phyloP scores from a whole-genome alignment of 2,888 invertebrate genomes.

The Bombyx huttoni region DNA sequence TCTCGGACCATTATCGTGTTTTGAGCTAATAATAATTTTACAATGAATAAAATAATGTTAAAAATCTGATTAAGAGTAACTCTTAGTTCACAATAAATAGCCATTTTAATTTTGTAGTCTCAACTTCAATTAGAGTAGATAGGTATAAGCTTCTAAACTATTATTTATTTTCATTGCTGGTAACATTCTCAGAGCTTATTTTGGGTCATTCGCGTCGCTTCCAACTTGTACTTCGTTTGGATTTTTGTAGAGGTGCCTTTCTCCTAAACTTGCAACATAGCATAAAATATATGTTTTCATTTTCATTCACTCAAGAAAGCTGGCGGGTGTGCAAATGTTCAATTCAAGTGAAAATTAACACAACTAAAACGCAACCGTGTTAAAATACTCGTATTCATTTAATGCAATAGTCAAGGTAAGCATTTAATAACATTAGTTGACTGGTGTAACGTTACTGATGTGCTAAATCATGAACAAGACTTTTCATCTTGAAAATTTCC shows the following conservation, averaged over 20 bases:
- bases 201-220: slow-evolving; percentile 70
- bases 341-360: slow-evolving; percentile 38
- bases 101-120: too few species aligned
- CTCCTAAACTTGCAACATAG: slow-evolving; percentile 70
- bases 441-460: slow-evolving; percentile 31
- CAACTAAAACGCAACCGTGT: slow-evolving; percentile 32
- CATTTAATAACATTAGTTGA: slow-evolving; percentile 22
- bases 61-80: too few species aligned
- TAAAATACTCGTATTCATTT: slow-evolving; percentile 40
- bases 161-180: slow-evolving; percentile 43
- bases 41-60: slow-evolving; percentile 1
- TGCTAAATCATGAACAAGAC: slow-evolving; percentile 56
- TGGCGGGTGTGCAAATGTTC: slow-evolving; percentile 70
- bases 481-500: slow-evolving; percentile 73
- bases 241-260: slow-evolving; percentile 70
- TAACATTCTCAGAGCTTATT: slow-evolving; percentile 68
- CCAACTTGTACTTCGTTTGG: slow-evolving; percentile 65
- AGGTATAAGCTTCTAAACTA: slow-evolving; percentile 34
- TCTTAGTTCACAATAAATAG: too few species aligned
- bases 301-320: slow-evolving; percentile 61
- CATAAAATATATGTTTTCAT: slow-evolving; percentile 62
- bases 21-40: not conserved
- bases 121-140: not conserved
- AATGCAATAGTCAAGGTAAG: slow-evolving; percentile 68
- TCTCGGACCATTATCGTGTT: slow-evolving; percentile 8